Evolutionary conservation across 2,888 invertebrate genomes (phyloP), one percentile per base, ranked within the genome.

Genomic region (Polydrusus cervinus): DNA sequence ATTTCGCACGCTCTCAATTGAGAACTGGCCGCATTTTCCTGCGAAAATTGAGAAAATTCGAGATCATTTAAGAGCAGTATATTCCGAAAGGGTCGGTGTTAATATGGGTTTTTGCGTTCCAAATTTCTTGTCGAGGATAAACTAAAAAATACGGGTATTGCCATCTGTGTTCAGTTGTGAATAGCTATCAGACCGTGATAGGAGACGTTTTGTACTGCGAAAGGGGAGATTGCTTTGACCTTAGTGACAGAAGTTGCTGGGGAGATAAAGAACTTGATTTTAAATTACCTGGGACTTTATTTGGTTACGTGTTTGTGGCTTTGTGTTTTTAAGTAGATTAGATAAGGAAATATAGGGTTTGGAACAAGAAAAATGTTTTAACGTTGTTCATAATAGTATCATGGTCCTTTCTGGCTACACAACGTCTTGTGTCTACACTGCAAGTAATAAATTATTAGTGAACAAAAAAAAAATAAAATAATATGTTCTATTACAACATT

Each of bases 1-100:
- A 66, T 66, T 72, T 64, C 38, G 25, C 53, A 51, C 53, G 53
- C 45, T 43, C 65, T 57, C 64, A 65, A 71, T 65, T 65, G 65
- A 64, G 71, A 64, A 71, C 45, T 51, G 25, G 62, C 71, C 71
- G 64, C 71, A 71, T 72, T 72, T 72, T 67, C 60, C 34, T 47
- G 40, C 40, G 65, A 49, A 64, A 72, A 72, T 67, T 60, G 67
- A 66, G 66, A 57, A 65, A 57, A 67, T 72, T 72, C 57, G 34
- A 72, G 65, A 67, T 67, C 71, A 64, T 71, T 71, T 71, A 40
- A 47, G 55, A 55, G 71, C 30, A 38, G 64, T 64, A 71, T 57
- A 55, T 53, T 65, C 57, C 7, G 40, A 64, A 71, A 71, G 47
- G 71, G 64, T 64, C 71, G 34, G 67, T 25, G 53, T 51, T 67